These are phyloP conservation scores for Ichneumoninae sp. DNA, from an alignment of 2,888 invertebrate species.

Conservation along the genomic window DNA sequence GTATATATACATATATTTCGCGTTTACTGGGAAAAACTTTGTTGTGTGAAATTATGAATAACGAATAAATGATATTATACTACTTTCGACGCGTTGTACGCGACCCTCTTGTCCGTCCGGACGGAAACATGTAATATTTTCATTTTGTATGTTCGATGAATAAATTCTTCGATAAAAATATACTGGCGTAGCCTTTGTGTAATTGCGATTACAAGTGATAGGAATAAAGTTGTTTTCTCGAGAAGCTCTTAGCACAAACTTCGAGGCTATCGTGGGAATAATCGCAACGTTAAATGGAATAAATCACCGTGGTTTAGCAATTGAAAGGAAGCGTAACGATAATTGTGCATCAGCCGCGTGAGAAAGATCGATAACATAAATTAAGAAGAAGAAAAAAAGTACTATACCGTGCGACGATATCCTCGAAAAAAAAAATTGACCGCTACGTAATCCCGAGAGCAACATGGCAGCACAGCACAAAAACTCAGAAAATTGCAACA, in stretches of 20 bases:
- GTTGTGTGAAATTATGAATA: slow-evolving; percentile 35
- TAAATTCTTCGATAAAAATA: slow-evolving; percentile 55
- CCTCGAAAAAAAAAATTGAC: background rate
- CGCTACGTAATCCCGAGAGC: background rate
- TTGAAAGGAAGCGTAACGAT: background rate
- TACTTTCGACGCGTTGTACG: slow-evolving; percentile 39
- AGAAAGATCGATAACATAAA: background rate
- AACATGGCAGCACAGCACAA: background rate
- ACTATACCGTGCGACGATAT: background rate
- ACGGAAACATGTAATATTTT: slow-evolving; percentile 24
- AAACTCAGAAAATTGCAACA: background rate
- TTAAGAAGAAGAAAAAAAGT: background rate
- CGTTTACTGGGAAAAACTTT: slow-evolving; percentile 4
- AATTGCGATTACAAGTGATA: background rate
- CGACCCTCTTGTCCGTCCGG: slow-evolving; percentile 1
- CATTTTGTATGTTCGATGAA: slow-evolving; percentile 63
- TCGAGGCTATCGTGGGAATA: background rate
- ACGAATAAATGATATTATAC: slow-evolving; percentile 17
- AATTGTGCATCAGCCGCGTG: background rate
- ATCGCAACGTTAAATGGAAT: background rate
- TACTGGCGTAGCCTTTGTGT: background rate
- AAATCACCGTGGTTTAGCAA: background rate
- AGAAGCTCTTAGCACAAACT: background rate
- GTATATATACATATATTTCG: background rate
- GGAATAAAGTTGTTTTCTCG: background rate